These are phyloP conservation scores for Trichonephila clavata DNA, from an alignment of 1,140 invertebrate genomes.

Conservation along the genomic window DNA sequence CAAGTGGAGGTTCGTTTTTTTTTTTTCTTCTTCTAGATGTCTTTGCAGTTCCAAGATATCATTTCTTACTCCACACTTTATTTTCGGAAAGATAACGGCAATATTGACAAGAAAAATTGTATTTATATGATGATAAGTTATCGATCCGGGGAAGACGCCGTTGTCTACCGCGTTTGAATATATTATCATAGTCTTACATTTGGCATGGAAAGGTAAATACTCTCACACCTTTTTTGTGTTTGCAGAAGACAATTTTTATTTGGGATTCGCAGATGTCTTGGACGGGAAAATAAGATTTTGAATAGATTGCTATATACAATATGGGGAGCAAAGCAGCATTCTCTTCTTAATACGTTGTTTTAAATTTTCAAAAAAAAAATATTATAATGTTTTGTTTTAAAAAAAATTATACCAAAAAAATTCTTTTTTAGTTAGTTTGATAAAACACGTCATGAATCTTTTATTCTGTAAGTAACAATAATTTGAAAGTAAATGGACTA, in stretches of 20 bases:
- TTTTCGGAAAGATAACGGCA: neutral
- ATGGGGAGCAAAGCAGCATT: neutral
- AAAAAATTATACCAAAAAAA: too few species aligned
- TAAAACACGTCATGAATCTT: too few species aligned
- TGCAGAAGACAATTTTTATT: neutral
- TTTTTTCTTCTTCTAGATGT: neutral
- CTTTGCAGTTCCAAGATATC: neutral
- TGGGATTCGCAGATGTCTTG: neutral
- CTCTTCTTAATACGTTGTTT: neutral
- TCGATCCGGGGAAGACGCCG: neutral
- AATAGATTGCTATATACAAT: neutral
- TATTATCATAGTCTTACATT: conserved; percentile 1
- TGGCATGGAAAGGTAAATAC: neutral
- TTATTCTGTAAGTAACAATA: too few species aligned
- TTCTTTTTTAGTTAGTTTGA: too few species aligned
- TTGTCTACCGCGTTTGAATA: neutral
- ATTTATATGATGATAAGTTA: conserved; percentile 41
- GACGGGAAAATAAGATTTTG: conserved; percentile 12
- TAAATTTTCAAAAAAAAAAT: too few species aligned
- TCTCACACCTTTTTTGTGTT: conserved; percentile 26
- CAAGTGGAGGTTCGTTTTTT: neutral
- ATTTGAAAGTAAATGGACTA: too few species aligned
- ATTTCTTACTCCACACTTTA: conserved; percentile 22
- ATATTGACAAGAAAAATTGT: conserved; percentile 26
- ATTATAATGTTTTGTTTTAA: too few species aligned